Base-by-base conservation (phyloP, 2,113 vertebrate species). In the Physeter macrocephalus region DNA sequence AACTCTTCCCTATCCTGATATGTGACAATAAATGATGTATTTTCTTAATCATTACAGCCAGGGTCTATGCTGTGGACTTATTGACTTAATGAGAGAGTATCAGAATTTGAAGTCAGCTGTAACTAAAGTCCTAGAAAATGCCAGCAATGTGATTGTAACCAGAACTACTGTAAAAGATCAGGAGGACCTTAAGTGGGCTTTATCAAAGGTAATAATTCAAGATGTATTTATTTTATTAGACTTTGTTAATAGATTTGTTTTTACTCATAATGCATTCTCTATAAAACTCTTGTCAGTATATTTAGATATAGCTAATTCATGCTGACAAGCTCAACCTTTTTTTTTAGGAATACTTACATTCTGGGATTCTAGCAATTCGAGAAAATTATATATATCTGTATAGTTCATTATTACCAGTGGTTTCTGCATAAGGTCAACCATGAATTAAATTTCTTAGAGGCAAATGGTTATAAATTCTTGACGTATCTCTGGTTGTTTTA, bases 11-110 rank as follows among this genome's bases (percentile, higher is more conserved):
- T 34, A 29, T 62, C 21, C 57, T 54, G 23, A 69, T 14, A 54
- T 0, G 2, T 31, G n/a, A 23, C 14, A 3, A 12, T 61, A 92
- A 95, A 12, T 87, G 20, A 52, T 54, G 2, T 39, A 1, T 78
- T 83, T 91, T 75, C 80, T 90, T 90, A 18, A 87, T 96, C 20
- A 3, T 95, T 98, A 34, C 97, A 99, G 99, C 95, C 99, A 99
- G 98, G 99, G 99, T 13, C 99, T 99, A 14, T 99, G 99, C 96
- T 98, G 97, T 87, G 87, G 98, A 86, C 98, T 99, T 84, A 98
- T 99, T 0, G 98, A 99, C 78, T 98, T 99, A 71, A 98, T 99
- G 93, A 99, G 98, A 91, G 99, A 99, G 49, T 99, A 99, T 97
- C 99, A 99, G 94, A 99, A 97, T 74, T 97, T 99, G 92, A 99